Evolutionary conservation across 2,888 invertebrate genomes (phyloP), one percentile per base, ranked within the genome.

Genomic region (Lepidonotus clava): DNA sequence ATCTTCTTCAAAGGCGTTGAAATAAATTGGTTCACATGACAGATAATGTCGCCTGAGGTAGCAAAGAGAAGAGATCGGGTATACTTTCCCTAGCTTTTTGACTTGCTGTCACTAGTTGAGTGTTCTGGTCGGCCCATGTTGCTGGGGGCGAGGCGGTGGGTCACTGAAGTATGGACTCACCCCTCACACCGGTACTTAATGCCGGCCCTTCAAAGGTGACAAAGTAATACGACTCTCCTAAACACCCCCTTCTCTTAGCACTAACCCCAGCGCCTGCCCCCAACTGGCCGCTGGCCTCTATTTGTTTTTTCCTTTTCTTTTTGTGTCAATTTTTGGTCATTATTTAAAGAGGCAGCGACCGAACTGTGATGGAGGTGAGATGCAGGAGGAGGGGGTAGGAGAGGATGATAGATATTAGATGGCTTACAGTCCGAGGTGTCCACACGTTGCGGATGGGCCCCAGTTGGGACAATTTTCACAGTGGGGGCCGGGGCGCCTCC

Each of bases 161-260:
- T n/a, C n/a, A n/a, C n/a, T n/a, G n/a, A n/a, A n/a, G n/a, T n/a
- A n/a, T n/a, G n/a, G n/a, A n/a, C n/a, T n/a, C n/a, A n/a, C n/a
- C 61, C 24, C 76, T 38, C 76, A 40, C 76, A 40, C 76, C 76
- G 11, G 24, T 76, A 36, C 38, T 76, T 76, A 40, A 28, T 38
- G 40, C 34, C 76, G 36, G n/a, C 76, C 76, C 11, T 76, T 76
- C 38, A 76, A 76, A 76, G 76, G 76, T 76, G 76, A 38, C 76
- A 76, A 40, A 76, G 24, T 76, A 76, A 76, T 76, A 38, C n/a
- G 38, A 76, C 40, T 40, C 1, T 14, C 21, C 76, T 76, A 76
- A 76, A 38, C n/a, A 76, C 76, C 76, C 18, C 34, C 38, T 8
- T n/a, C 61, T 11, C 24, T n/a, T n/a, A n/a, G n/a, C n/a, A n/a